Evolutionary conservation across 2,797 vertebrate species (phyloP), one percentile per base, ranked within the genome.

Genomic region (Lepus oiostolus): DNA sequence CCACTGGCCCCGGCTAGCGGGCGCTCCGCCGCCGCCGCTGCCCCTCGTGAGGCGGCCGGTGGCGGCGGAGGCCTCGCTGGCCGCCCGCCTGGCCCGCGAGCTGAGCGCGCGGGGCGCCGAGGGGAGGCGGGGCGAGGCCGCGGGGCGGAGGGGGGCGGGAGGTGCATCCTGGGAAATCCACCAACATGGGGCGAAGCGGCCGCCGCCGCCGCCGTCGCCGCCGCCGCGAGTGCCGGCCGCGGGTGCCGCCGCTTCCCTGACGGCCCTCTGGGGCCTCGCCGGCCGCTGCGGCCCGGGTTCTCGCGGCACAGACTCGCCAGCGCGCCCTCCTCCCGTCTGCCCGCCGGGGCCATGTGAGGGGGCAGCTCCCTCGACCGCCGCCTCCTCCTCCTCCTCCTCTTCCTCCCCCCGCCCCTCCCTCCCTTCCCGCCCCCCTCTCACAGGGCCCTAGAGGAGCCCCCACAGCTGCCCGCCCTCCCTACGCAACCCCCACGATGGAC

Each of bases 401-500:
- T 32, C 92, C 70, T n/a, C 60, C 84, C 83, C 50, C 88, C 70
- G 50, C 79, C 65, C 71, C 54, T n/a, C 58, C 87, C 83, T 67
- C 80, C 72, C 90, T 38, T 62, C 93, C 88, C 91, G 85, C 76
- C 92, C 93, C 92, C 96, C 89, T 58, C 75, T 58, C 88, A 5
- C 96, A 21, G 95, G 95, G 95, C 96, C 95, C 91, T 32, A 30
- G 94, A 91, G 95, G 89, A 96, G 91, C 97, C 97, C 96, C 95
- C 96, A 42, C 92, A 68, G 87, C 91, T n/a, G 94, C 96, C 96
- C 85, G 94, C 92, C 94, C 91, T 72, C 85, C 91, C 92, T 60
- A 14, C 70, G 90, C 93, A 19, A 89, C 98, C 98, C 98, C 99
- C 98, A 98, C 98, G 98, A 99, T 99, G 99, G 99, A 99, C 98